These are phyloP conservation scores for Platynereis dumerilii DNA, from an alignment of 2,888 invertebrate genomes.

Conservation along the genomic window DNA sequence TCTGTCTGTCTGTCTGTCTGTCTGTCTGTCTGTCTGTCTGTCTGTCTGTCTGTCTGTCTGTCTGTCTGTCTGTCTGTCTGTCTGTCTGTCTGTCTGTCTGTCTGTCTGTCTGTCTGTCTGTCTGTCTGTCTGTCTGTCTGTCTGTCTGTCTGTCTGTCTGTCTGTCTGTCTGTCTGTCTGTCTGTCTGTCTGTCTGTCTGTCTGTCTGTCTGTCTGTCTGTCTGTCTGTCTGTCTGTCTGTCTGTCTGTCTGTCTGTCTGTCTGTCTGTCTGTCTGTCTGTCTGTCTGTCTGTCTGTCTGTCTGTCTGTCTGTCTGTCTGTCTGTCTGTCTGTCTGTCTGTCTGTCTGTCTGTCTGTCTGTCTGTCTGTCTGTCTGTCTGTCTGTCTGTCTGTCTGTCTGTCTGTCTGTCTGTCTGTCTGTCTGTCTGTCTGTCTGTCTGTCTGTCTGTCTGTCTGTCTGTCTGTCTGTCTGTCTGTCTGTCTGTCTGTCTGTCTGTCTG, in stretches of 20 bases:
- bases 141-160: slow-evolving; percentile 34
- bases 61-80: slow-evolving; percentile 28
- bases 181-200: slow-evolving; percentile 35
- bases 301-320: slow-evolving; percentile 20
- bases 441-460: slow-evolving; percentile 25
- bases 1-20: slow-evolving; percentile 34
- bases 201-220: slow-evolving; percentile 25
- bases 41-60: slow-evolving; percentile 34
- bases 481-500: slow-evolving; percentile 22
- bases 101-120: slow-evolving; percentile 31
- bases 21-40: slow-evolving; percentile 22
- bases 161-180: slow-evolving; percentile 24
- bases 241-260: slow-evolving; percentile 31
- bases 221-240: slow-evolving; percentile 31
- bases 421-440: slow-evolving; percentile 33
- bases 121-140: slow-evolving; percentile 23
- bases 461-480: slow-evolving; percentile 34
- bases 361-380: slow-evolving; percentile 34
- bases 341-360: slow-evolving; percentile 25
- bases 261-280: slow-evolving; percentile 28
- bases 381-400: slow-evolving; percentile 28
- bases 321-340: slow-evolving; percentile 35
- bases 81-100: slow-evolving; percentile 31
- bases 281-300: slow-evolving; percentile 33
- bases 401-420: slow-evolving; percentile 27